Evolutionary conservation across 2,888 invertebrate species (phyloP), one percentile per base, ranked within the genome.

Genomic region (Rhagium mordax): DNA sequence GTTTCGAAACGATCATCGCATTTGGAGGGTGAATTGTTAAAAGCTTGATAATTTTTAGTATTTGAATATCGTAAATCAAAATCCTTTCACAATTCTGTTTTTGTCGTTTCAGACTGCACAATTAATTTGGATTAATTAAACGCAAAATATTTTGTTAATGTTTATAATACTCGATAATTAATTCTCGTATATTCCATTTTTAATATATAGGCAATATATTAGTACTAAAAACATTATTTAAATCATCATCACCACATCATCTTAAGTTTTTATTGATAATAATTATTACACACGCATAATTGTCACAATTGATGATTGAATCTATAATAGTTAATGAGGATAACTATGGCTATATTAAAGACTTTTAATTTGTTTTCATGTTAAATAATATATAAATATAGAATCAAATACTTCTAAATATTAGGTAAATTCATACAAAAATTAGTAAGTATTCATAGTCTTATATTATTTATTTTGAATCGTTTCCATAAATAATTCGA

Each of bases 11-110:
- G 82, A 82, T 82, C 79, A 81, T 83, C 82, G 79, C 77, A 72
- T 76, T 75, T 76, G 74, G 81, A 82, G 83, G 84, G 83, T 83
- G 85, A 84, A 84, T 84, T 84, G 84, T 85, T 85, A 84, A 85
- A 84, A 85, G 85, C 83, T 83, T 80, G 83, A 81, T 84, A 84
- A 84, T 84, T 84, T 83, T 81, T 79, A 81, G 81, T 81, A 84
- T 83, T 83, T 81, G 81, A 82, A 81, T 82, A 78, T 82, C 83
- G 81, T 83, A 83, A 83, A 83, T 84, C 83, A 83, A 81, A 81
- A 78, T 81, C 75, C 78, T 74, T 76, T 78, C 72, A 76, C 75
- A 75, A 74, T 74, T 74, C 74, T 74, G 74, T 71, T 75, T 75
- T 76, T 74, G 78, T 75, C 73, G 70, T 74, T 55, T 69, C 72